Evolutionary conservation across 2,797 vertebrate genomes (phyloP).

Genomic region (Arctocebus calabarensis): DNA sequence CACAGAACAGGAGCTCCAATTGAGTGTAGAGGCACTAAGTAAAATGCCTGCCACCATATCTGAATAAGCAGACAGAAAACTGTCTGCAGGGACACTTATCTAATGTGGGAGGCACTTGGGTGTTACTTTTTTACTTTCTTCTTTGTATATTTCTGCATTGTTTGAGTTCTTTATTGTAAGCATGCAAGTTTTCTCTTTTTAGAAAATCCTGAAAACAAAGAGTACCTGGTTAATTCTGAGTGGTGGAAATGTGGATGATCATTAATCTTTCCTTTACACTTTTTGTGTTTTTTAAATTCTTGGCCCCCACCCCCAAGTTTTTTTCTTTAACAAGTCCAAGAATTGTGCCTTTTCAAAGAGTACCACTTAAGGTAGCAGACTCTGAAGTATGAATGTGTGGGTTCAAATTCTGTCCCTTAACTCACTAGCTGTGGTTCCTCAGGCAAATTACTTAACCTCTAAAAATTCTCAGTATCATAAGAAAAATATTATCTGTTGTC

Average conservation of each 20-base stretch:
- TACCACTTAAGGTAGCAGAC: neutral
- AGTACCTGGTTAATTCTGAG: neutral
- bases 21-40: neutral
- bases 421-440: slow-evolving; percentile 12
- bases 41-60: neutral
- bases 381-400: slow-evolving; percentile 10
- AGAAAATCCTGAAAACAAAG: slow-evolving; percentile 18
- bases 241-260: neutral
- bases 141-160: neutral
- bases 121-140: neutral
- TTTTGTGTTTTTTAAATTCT: slow-evolving; percentile 24
- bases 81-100: neutral
- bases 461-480: neutral
- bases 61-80: neutral
- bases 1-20: neutral
- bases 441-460: slow-evolving; percentile 1
- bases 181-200: neutral
- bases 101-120: neutral
- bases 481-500: neutral
- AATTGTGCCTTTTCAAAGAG: neutral
- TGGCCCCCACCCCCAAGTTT: neutral
- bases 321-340: slow-evolving; percentile 39
- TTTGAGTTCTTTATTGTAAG: neutral
- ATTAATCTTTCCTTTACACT: neutral
- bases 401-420: slow-evolving; percentile 41